A percentile compares a stretch with the other conserved stretches of the same genome.
Evolutionary conservation across 2,797 vertebrate species (phyloP).

Genomic region (Setipinna tenuifilis): DNA sequence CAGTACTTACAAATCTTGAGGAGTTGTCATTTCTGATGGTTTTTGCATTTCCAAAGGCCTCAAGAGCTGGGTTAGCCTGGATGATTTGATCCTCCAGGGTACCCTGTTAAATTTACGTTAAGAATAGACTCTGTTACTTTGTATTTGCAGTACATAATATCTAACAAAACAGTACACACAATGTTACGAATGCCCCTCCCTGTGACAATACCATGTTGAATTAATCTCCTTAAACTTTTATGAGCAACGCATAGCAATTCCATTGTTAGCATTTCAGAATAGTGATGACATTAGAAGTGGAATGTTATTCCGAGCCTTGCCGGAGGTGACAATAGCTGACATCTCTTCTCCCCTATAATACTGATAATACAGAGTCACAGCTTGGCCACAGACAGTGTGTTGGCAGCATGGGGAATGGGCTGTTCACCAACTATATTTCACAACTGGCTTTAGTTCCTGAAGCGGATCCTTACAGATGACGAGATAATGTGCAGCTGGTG

Average conservation of each 20-base stretch:
- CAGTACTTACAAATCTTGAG: neutral
- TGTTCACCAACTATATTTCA: neutral
- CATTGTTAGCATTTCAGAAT: neutral
- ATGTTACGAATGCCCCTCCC: neutral
- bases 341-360: neutral
- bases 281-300: slow-evolving; percentile 7
- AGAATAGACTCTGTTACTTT: neutral
- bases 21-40: too few species aligned
- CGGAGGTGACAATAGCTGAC: neutral
- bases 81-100: too few species aligned
- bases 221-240: neutral
- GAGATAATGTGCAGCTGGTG: neutral
- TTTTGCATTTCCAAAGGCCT: too few species aligned
- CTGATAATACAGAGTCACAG: neutral
- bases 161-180: neutral
- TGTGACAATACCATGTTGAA: neutral
- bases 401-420: neutral
- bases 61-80: too few species aligned
- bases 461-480: neutral
- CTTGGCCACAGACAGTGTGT: neutral
- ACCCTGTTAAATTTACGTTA: too few species aligned
- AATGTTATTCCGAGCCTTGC: neutral
- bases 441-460: neutral
- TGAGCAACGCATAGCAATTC: neutral
- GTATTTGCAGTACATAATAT: neutral